phyloP scores from a whole-genome alignment of 37 sponge, comb jelly and placozoan species.

The Halichondria panicea region DNA sequence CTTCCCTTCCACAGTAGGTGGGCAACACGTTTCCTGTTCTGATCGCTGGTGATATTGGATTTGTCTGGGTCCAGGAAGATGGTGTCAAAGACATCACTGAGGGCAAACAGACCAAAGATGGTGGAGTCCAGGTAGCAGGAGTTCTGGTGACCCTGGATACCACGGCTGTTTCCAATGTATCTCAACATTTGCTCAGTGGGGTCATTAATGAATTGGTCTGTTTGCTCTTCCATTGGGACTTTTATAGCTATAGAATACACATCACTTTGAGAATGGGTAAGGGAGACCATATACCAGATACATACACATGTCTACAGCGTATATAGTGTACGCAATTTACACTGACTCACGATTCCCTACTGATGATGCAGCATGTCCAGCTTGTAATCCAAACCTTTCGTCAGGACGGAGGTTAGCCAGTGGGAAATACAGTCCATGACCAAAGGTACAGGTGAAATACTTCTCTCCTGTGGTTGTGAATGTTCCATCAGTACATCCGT shows the following conservation, averaged over 20 bases:
- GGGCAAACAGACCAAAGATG: conserved; percentile 91
- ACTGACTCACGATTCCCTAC: conserved; percentile 35
- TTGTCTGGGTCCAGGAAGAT: conserved; percentile 39
- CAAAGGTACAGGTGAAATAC: conserved; percentile 57
- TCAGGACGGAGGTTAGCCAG: conserved; percentile 33
- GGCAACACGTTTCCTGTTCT: conserved; percentile 8
- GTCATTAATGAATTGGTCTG: neutral
- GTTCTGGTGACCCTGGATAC: conserved; percentile 97
- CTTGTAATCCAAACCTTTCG: conserved; percentile 46
- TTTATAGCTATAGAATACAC: too few species aligned
- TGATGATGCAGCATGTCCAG: neutral
- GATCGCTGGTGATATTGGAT: neutral
- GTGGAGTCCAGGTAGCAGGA: conserved; percentile 98
- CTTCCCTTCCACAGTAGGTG: conserved; percentile 56
- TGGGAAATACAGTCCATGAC: conserved; percentile 56
- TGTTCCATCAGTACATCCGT: conserved; percentile 60
- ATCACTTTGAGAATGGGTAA: too few species aligned
- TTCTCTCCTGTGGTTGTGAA: conserved; percentile 12
- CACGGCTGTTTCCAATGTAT: conserved; percentile 58
- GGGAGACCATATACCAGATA: too few species aligned
- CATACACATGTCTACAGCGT: too few species aligned
- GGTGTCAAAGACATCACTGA: conserved; percentile 76
- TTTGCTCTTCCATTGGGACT: conserved; percentile 1
- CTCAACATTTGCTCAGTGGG: neutral
- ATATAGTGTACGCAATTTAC: neutral